Percentiles rank a stretch among this genome's conserved stretches.
These are phyloP conservation scores for Pseudomyrmex gracilis DNA, from an alignment of 1,140 invertebrate species.

Conservation along the genomic window DNA sequence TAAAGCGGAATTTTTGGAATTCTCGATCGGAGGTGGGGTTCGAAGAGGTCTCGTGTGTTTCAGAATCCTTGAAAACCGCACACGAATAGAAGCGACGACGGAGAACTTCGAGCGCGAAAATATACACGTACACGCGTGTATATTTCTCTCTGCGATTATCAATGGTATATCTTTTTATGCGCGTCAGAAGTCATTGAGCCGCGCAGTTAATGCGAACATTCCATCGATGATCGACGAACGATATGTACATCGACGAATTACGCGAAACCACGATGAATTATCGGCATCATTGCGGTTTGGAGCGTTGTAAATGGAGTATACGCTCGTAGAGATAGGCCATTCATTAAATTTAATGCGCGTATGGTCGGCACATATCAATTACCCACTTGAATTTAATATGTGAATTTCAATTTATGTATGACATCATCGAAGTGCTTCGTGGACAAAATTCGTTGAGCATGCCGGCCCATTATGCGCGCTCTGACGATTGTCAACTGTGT, in stretches of 20 bases:
- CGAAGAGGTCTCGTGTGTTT: too few relatives aligned
- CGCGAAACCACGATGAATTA: slow-evolving; percentile 57
- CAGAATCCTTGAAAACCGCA: too few relatives aligned
- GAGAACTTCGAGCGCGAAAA: neutral
- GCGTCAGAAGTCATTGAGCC: slow-evolving; percentile 5
- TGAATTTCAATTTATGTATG: slow-evolving; percentile 59
- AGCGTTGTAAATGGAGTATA: slow-evolving; percentile 57
- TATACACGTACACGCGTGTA: neutral
- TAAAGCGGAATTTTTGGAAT: slow-evolving; percentile 50
- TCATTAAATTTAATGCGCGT: slow-evolving; percentile 60
- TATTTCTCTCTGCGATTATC: neutral
- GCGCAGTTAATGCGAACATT: slow-evolving; percentile 35
- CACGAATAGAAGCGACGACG: neutral
- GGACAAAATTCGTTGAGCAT: slow-evolving; percentile 27
- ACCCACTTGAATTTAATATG: slow-evolving; percentile 59
- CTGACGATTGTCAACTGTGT: slow-evolving; percentile 31
- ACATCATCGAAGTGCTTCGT: slow-evolving; percentile 25
- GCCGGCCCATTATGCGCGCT: slow-evolving; percentile 6
- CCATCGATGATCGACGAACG: slow-evolving; percentile 41
- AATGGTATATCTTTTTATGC: neutral
- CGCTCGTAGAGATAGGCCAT: slow-evolving; percentile 52
- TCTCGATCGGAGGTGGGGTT: neutral
- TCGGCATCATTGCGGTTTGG: slow-evolving; percentile 54
- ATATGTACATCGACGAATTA: slow-evolving; percentile 52
- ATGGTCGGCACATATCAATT: slow-evolving; percentile 58